phyloP scores from a whole-genome alignment of 2,113 vertebrate genomes.

The Misgurnus mizolepis region DNA sequence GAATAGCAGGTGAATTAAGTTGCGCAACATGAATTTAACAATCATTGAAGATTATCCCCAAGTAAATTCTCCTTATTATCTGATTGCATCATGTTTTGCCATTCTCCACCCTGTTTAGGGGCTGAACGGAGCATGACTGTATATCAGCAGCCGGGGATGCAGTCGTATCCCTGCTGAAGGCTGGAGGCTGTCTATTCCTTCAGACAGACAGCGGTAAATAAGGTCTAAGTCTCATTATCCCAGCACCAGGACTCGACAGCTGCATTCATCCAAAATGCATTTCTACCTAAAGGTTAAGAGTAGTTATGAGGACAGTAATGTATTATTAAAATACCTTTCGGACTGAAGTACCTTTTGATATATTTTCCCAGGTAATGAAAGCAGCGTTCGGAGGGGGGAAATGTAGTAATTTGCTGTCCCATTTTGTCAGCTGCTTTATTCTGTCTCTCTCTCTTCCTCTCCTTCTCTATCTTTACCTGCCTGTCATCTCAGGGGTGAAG shows the following conservation, averaged over 20 bases:
- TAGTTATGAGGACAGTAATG: slow-evolving; percentile 79
- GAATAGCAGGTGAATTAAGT: too few species aligned
- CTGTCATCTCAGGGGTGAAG: slow-evolving; percentile 67
- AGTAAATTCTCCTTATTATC: neutral
- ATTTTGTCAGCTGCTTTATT: slow-evolving; percentile 76
- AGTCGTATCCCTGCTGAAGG: slow-evolving; percentile 26
- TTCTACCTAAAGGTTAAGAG: slow-evolving; percentile 80
- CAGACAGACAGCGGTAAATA: slow-evolving; percentile 72
- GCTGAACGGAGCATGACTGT: slow-evolving; percentile 1
- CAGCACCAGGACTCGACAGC: slow-evolving; percentile 68
- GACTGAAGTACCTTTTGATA: slow-evolving; percentile 78
- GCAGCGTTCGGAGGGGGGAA: slow-evolving; percentile 71
- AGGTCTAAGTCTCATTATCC: slow-evolving; percentile 73
- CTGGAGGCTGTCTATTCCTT: slow-evolving; percentile 41
- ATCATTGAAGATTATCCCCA: neutral
- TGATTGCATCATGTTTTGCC: neutral
- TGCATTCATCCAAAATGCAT: slow-evolving; percentile 75
- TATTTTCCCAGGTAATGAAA: slow-evolving; percentile 82
- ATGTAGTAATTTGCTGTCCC: slow-evolving; percentile 75
- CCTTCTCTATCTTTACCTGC: slow-evolving; percentile 53
- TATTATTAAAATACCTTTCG: slow-evolving; percentile 82
- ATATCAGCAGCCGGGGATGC: slow-evolving; percentile 29
- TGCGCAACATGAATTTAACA: neutral
- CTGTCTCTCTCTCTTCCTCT: slow-evolving; percentile 55
- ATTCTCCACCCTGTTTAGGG: slow-evolving; percentile 7